Evolutionary conservation across 2,888 invertebrate genomes (phyloP).

Genomic region (Peribatodes rhomboidaria): DNA sequence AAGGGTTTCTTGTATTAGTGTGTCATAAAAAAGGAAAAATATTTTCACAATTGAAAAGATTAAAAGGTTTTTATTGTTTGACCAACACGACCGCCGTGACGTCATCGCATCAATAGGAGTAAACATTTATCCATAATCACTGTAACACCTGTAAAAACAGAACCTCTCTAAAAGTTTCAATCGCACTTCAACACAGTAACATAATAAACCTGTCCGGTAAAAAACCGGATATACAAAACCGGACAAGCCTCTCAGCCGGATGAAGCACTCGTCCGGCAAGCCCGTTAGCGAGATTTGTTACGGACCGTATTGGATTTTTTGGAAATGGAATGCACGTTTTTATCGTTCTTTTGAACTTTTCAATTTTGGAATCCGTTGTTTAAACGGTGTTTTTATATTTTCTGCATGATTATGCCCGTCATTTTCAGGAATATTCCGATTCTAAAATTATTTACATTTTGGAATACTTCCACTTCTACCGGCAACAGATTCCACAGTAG

Average conservation of each 20-base stretch:
- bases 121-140: not conserved
- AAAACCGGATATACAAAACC: constrained; percentile 8
- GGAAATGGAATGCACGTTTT: not conserved
- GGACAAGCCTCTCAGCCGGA: not conserved
- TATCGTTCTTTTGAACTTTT: not conserved
- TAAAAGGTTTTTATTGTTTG: too few species aligned
- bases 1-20: too few species aligned
- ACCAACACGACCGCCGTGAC: not conserved
- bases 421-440: too few species aligned
- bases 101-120: not conserved
- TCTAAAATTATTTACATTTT: too few species aligned
- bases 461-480: too few species aligned
- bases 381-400: not conserved
- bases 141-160: not conserved
- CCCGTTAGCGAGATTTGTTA: constrained; percentile 1
- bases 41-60: too few species aligned
- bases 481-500: too few species aligned
- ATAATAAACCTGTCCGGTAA: not conserved
- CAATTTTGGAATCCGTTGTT: not conserved
- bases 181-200: not conserved
- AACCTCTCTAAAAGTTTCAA: not conserved
- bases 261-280: constrained; percentile 3
- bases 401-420: too few species aligned
- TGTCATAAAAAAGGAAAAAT: too few species aligned
- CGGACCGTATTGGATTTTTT: not conserved